phyloP scores from a whole-genome alignment of 2,888 invertebrate species.

The Tuberolachnus salignus region DNA sequence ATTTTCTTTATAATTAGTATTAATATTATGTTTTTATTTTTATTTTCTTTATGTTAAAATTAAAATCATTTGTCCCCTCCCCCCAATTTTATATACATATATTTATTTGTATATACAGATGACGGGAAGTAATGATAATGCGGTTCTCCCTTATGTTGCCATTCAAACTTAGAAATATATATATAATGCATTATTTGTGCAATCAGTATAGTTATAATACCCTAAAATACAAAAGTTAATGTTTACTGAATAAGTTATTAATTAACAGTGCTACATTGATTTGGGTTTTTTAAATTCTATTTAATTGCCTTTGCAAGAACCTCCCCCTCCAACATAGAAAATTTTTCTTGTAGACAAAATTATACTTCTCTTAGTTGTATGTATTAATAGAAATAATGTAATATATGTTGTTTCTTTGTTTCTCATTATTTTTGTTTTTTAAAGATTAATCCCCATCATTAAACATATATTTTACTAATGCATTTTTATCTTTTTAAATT shows the following conservation, averaged over 20 bases:
- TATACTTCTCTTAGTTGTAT: constrained; percentile 43
- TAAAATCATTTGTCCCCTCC: constrained; percentile 9
- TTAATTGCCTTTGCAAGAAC: constrained; percentile 25
- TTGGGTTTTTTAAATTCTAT: constrained; percentile 14
- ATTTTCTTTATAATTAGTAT: constrained; percentile 44
- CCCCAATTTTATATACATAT: background rate
- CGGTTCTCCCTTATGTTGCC: no score
- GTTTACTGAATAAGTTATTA: constrained; percentile 23
- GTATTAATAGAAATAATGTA: constrained; percentile 51
- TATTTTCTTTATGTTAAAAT: constrained; percentile 15
- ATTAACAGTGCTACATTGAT: constrained; percentile 19
- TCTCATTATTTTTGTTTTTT: constrained; percentile 42
- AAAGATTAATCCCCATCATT: constrained; percentile 17
- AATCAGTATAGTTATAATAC: constrained; percentile 4
- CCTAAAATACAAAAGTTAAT: constrained; percentile 25
- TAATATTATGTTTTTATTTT: constrained; percentile 19
- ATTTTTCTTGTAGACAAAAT: constrained; percentile 36
- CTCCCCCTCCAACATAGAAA: background rate
- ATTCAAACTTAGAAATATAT: background rate
- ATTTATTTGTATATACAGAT: background rate
- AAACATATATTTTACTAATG: constrained; percentile 3
- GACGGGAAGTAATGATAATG: no score
- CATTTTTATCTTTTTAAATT: constrained; percentile 1
- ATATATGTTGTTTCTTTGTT: constrained; percentile 55
- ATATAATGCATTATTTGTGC: constrained; percentile 23